Evolutionary conservation across 1,140 invertebrate genomes (phyloP).

Genomic region (Musca vetustissima): DNA sequence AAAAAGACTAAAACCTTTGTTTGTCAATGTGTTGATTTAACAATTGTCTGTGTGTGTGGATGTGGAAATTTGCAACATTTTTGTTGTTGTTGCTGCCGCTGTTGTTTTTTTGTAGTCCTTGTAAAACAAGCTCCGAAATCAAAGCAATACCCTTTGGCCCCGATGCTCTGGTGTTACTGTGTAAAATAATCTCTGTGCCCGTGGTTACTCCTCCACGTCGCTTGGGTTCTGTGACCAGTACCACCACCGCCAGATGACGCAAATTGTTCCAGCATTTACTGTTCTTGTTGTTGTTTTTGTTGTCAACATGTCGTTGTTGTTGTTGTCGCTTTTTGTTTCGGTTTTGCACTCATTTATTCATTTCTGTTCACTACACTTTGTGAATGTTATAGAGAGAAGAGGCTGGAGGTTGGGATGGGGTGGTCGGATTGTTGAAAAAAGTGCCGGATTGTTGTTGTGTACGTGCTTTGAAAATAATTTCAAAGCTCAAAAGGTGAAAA

Average conservation of each 20-base stretch:
- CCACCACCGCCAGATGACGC: too few species aligned
- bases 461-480: slow-evolving; percentile 5
- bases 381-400: too few species aligned
- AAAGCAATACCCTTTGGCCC: not conserved
- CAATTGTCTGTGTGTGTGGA: not conserved
- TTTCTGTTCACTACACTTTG: too few species aligned
- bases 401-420: too few species aligned
- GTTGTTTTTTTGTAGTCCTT: not conserved
- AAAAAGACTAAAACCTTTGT: not conserved
- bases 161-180: not conserved
- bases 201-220: not conserved
- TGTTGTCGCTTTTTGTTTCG: not conserved
- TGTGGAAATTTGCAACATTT: too few species aligned
- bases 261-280: not conserved
- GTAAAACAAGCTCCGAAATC: not conserved
- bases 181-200: not conserved
- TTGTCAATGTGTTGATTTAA: not conserved
- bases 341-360: not conserved
- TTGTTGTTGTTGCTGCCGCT: not conserved
- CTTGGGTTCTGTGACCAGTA: not conserved
- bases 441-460: not conserved
- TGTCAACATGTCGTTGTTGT: too few species aligned
- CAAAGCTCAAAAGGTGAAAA: slow-evolving; percentile 1
- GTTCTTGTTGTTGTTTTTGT: not conserved
- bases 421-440: too few species aligned